phyloP scores from a whole-genome alignment of 2,797 vertebrate genomes.

The Pangasius mekongensis region DNA sequence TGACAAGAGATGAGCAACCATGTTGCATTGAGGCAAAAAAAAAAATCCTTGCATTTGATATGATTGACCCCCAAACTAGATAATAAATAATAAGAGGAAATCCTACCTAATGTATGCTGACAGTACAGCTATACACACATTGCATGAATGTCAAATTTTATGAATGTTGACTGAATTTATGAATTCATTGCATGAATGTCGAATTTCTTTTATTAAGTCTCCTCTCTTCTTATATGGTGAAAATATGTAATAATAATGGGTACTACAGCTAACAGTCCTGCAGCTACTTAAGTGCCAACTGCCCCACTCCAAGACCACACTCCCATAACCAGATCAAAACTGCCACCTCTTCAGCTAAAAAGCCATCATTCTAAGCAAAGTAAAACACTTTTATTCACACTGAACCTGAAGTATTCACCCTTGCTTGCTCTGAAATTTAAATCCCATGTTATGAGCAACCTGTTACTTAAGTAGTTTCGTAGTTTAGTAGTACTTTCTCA shows the following conservation, averaged over 20 bases:
- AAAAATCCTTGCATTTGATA: too few species aligned
- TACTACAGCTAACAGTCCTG: not conserved
- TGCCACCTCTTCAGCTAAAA: not conserved
- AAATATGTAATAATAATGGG: not conserved
- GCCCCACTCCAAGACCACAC: not conserved
- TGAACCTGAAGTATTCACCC: not conserved
- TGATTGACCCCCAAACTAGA: too few species aligned
- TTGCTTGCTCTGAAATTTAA: not conserved
- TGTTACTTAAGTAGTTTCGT: not conserved
- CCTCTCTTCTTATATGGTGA: not conserved
- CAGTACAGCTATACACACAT: not conserved
- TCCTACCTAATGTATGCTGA: not conserved
- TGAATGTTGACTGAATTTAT: too few species aligned
- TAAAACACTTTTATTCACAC: not conserved
- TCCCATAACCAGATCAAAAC: not conserved
- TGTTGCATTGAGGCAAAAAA: not conserved
- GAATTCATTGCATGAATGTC: too few species aligned
- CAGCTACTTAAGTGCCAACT: not conserved
- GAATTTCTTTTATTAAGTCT: not conserved
- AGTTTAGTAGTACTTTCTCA: too few species aligned
- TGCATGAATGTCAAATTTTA: too few species aligned
- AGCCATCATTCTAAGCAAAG: not conserved
- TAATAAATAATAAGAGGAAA: not conserved
- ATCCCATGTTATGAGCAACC: not conserved
- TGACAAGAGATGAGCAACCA: not conserved